Percentiles rank a stretch among this genome's conserved stretches.
phyloP scores from a whole-genome alignment of 2,113 vertebrate species.

The Typhlomys cinereus region DNA sequence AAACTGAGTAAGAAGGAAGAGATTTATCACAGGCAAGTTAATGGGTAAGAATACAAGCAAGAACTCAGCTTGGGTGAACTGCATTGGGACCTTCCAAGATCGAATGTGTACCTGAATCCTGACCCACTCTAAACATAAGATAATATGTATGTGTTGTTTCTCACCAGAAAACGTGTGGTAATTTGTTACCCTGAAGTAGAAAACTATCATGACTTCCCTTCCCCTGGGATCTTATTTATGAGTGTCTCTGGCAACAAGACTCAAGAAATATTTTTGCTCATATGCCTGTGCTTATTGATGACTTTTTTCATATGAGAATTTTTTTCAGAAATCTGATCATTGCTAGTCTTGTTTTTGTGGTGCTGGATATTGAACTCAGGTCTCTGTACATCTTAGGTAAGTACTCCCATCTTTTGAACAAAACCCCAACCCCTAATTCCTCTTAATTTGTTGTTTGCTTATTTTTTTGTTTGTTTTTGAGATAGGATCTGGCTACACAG shows the following conservation, averaged over 20 bases:
- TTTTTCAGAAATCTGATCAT: background rate
- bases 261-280: background rate
- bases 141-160: background rate
- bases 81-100: background rate
- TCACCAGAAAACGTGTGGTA: background rate
- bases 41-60: background rate
- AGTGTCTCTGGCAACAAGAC: background rate
- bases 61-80: background rate
- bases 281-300: background rate
- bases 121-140: background rate
- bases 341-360: background rate
- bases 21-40: background rate
- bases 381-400: background rate
- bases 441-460: background rate
- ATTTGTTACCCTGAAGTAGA: background rate
- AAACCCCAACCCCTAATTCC: background rate
- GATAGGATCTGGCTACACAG: too few species aligned
- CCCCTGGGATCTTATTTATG: background rate
- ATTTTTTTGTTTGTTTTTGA: background rate
- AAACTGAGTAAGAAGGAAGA: background rate
- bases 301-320: background rate
- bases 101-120: background rate
- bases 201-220: background rate
- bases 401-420: background rate
- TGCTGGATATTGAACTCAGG: background rate